Base-by-base conservation (phyloP, 2,888 invertebrate genomes). In the Heliconius cydno region DNA sequence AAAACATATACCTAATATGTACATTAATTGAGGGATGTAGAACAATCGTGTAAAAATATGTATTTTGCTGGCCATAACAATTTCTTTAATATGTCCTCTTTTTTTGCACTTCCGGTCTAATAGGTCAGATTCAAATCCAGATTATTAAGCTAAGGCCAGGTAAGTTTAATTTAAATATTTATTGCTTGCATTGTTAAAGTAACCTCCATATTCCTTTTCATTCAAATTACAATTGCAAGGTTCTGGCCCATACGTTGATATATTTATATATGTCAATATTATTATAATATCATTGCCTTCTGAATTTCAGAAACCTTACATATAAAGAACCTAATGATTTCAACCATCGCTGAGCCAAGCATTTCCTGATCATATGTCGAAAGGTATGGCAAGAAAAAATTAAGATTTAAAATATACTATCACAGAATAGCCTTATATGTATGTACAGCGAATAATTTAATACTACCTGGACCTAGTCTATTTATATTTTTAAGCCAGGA, bases 161-260 rank as follows among this genome's bases (percentile, higher is more conserved):
- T n/a, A 67, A 38, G n/a, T 68, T 25, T 67, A 38, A 22, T 68
- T 68, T 68, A 25, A 68, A 68, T 68, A 68, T 68, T 68, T 38
- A 68, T 38, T 68, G 38, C 38, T 68, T 70, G n/a, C 41, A 41
- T 70, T 41, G 70, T 70, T 46, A 41, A 70, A 70, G 25, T 70
- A 70, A 70, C 41, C 25, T 70, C 41, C 25, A 70, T 15, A 25
- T 70, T 25, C 13, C 25, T 41, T 70, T 70, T 41, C 15, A 41
- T 70, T 41, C 38, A 41, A 38, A 68, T 68, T 70, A 46, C 15
- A 25, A 7, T 70, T 25, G 41, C 25, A 25, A n/a, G n/a, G 25
- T 46, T 22, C 34, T 25, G n/a, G n/a, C 38, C n/a, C 2, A 25
- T 41, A 6, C 15, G 9, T 41, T 41, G 7, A 70, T 41, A 25